These are phyloP conservation scores for Anthopleura xanthogrammica DNA, from an alignment of 92 coral and sea anemone genomes.

Conservation along the genomic window DNA sequence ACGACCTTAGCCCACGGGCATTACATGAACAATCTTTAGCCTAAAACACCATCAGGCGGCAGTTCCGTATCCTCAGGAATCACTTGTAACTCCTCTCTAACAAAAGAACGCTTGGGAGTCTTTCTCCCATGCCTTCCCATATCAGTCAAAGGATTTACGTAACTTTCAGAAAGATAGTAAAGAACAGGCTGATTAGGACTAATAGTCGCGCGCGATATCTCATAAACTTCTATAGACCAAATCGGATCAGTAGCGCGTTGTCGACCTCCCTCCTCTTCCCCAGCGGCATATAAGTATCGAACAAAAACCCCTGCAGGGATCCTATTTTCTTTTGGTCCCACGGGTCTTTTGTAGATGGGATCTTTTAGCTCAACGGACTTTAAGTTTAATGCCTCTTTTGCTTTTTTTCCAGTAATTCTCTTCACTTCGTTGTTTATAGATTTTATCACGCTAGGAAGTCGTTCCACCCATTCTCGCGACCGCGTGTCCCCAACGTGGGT, in stretches of 20 bases:
- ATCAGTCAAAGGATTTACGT: too few relatives aligned
- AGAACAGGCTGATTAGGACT: constrained; percentile 8
- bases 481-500: too few relatives aligned
- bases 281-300: too few relatives aligned
- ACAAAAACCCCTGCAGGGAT: constrained; percentile 2
- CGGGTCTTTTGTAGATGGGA: background rate
- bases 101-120: background rate
- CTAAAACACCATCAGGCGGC: background rate
- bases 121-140: too few relatives aligned
- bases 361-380: background rate
- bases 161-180: constrained; percentile 8
- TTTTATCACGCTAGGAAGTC: constrained; percentile 6
- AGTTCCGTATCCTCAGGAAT: constrained; percentile 3
- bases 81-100: constrained; percentile 13
- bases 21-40: too few relatives aligned
- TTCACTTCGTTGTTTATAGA: background rate
- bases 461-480: constrained; percentile 13
- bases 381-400: background rate
- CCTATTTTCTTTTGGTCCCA: constrained; percentile 10
- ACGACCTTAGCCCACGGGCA: too few relatives aligned
- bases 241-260: too few relatives aligned
- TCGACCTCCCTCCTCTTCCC: too few relatives aligned
- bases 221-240: too few relatives aligned
- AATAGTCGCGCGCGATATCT: background rate
- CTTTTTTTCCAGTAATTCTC: background rate